Base-by-base conservation (phyloP, 2,888 invertebrate species). In the Oscheius myriophilus region DNA sequence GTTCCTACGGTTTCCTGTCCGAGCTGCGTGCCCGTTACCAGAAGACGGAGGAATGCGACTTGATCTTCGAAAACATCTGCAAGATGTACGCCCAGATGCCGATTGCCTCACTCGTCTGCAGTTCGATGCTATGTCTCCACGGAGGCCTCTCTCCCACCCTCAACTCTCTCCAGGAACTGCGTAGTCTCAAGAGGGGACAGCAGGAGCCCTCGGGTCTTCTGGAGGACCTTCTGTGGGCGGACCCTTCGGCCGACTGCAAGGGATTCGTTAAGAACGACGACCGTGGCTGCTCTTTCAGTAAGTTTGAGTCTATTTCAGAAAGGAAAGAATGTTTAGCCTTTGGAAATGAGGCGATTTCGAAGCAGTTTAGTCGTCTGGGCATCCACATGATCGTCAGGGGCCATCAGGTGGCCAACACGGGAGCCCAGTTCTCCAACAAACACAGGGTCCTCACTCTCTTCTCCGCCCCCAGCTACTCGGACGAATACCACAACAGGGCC, bases 121-220 rank as follows among this genome's bases (percentile, higher is more conserved):
- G 72, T 43, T 76, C 75, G 53, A 77, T 77, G 33, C 45, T 80
- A 21, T 80, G 79, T 61, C 76, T 81, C 74, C 81, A 81, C 26
- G 81, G 81, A 7, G 81, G 81, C 12, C 64, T 81, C n/a, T 78
- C 81, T 0, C 82, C 82, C 0, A 65, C 75, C 12, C 51, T 82
- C 26, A 65, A 55, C 21, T 65, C 65, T 45, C 54, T 26, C 7
- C 45, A 49, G 62, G 65, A 45, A 9, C 25, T 54, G n/a, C 21
- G 26, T 14, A 21, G 18, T 14, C 12, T 63, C 21, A 63, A 63
- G 53, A 49, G 54, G 7, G 63, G 63, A 41, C 42, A 53, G 39
- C 18, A 33, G 39, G 52, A 63, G 53, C 63, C 63, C 9, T n/a
- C 26, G 1, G 72, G 69, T 7, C 61, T 73, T 1, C 63, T 72